Evolutionary conservation across 2,888 invertebrate species (phyloP), one percentile per base, ranked within the genome.

Genomic region (Prenolepis imparis): DNA sequence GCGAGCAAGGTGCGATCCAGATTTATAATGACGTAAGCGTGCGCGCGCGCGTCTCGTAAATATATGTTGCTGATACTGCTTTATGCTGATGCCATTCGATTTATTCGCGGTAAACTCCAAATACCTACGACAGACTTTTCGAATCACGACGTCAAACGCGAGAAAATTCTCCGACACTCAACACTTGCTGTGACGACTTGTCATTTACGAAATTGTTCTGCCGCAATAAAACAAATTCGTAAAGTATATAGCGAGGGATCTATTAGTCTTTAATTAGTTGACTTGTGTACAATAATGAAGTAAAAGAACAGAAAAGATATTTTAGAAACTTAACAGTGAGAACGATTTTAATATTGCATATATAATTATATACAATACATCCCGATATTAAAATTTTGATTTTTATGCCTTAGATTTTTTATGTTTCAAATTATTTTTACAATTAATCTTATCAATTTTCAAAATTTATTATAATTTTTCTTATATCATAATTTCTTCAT

Each of bases 1-100:
- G 44, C 39, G 61, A 32, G 67, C 84, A 86, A 88, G 73, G 32
- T 81, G 88, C 32, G 64, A 86, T 72, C 24, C 70, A 57, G 41
- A 86, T 82, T 84, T 82, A 78, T 74, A 75, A 68, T 41, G 41
- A 48, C 44, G 39, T 74, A 66, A 83, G 52, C 59, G 52, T 3
- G 28, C 28, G 28, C 28, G 28, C 24, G 36, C 39, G 15, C 15
- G 9, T 36, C 36, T 5, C 21, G 55, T 36, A 24, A 15, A 41
- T 21, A 24, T 24, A 18, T 8, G 24, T 18, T 48, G 48, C 8
- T n/a, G n/a, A n/a, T 8, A 52, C n/a, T n/a, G 48, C 8, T 48
- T 18, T 44, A 44, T 41, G 41, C 15, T 12, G 8, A 32, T 68
- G 48, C 48, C 48, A 15, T 39, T 39, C 11, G 70, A 75, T 39